Conservation (phyloP, 2,888 invertebrate genomes). For the Balanococcus diminutus region DNA sequence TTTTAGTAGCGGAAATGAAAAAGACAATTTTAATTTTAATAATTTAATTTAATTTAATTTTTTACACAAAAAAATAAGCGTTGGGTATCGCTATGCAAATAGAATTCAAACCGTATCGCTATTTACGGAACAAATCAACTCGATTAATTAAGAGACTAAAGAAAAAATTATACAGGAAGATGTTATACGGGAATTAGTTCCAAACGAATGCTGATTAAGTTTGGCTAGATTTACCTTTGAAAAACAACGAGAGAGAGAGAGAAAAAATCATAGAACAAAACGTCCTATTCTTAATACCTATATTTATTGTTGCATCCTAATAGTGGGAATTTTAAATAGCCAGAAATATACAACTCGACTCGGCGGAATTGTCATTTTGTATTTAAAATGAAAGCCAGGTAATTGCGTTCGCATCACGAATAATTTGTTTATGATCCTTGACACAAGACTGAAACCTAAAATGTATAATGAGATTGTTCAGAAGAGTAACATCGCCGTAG, state of each 20-base stretch:
- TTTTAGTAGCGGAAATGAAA: not conserved
- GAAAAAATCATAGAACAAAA: not conserved
- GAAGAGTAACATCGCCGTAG: conserved; percentile 47
- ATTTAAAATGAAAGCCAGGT: conserved; percentile 50
- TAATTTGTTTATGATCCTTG: conserved; percentile 54
- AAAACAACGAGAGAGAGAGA: not conserved
- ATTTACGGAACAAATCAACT: conserved; percentile 31
- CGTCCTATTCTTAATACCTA: conserved; percentile 21
- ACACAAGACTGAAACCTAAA: conserved; percentile 53
- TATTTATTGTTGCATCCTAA: conserved; percentile 35
- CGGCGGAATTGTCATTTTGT: conserved; percentile 48
- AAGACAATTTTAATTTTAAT: not conserved
- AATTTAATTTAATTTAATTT: no score
- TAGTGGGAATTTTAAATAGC: conserved; percentile 29
- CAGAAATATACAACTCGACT: conserved; percentile 2
- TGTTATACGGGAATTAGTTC: conserved; percentile 32
- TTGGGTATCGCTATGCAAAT: not conserved
- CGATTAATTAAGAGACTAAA: not conserved
- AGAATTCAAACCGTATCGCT: not conserved
- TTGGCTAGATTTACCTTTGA: not conserved
- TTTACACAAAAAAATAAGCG: not conserved
- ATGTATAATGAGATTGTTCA: conserved; percentile 53
- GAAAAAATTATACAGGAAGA: conserved; percentile 28
- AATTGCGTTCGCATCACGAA: conserved; percentile 54
- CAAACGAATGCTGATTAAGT: conserved; percentile 37